phyloP scores from a whole-genome alignment of 2,888 invertebrate genomes.

The Hirtodrosophila alboralis region DNA sequence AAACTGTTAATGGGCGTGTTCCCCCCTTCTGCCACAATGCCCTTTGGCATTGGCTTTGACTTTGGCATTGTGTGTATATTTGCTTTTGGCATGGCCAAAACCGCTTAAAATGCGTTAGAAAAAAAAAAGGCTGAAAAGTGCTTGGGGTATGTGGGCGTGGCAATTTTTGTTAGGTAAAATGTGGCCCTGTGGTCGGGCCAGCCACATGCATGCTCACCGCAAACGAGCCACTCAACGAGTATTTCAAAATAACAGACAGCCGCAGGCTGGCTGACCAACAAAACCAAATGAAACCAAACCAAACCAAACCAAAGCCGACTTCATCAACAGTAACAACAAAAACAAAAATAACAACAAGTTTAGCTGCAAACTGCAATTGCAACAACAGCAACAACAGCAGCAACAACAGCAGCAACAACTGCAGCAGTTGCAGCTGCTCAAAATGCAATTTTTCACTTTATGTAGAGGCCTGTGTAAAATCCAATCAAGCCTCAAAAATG shows the following conservation, averaged over 20 bases:
- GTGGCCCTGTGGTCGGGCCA: constrained; percentile 16
- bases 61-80: constrained; percentile 2
- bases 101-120: constrained; percentile 40
- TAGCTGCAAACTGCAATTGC: constrained; percentile 32
- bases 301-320: constrained; percentile 75
- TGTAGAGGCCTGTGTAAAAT: constrained; percentile 64
- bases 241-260: constrained; percentile 77
- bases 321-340: constrained; percentile 73
- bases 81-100: constrained; percentile 12
- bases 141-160: background rate
- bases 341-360: constrained; percentile 47
- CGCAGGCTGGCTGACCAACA: constrained; percentile 59
- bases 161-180: constrained; percentile 8
- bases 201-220: constrained; percentile 72
- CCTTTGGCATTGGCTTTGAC: background rate
- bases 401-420: constrained; percentile 20
- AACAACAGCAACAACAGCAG: constrained; percentile 20
- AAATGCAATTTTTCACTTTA: constrained; percentile 77
- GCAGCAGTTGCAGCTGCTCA: constrained; percentile 67
- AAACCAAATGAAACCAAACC: constrained; percentile 73
- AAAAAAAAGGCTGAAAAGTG: constrained; percentile 33
- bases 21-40: background rate
- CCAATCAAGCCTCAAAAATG: constrained; percentile 81
- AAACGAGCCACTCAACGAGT: constrained; percentile 79
- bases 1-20: constrained; percentile 56